Conservation (phyloP, 2,113 vertebrate species). For the Scolopax mira region DNA sequence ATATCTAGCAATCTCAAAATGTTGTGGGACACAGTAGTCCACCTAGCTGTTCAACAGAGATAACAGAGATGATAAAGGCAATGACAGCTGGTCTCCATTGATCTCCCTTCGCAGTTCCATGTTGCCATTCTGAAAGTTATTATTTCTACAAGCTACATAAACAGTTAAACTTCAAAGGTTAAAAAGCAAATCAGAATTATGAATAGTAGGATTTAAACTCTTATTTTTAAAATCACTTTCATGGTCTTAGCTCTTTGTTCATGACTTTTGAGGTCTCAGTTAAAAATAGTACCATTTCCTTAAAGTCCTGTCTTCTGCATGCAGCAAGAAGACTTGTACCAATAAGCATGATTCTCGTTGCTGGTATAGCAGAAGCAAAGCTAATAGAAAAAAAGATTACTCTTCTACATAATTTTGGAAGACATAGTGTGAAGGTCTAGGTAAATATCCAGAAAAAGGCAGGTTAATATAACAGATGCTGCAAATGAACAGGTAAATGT, state of each 20-base stretch:
- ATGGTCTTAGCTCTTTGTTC: neutral
- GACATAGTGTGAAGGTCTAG: neutral
- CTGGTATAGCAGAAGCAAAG: neutral
- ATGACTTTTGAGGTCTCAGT: neutral
- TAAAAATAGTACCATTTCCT: neutral
- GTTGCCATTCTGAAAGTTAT: neutral
- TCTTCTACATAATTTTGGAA: neutral
- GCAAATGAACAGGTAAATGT: neutral
- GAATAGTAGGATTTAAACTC: neutral
- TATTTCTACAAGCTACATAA: neutral
- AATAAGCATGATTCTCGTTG: neutral
- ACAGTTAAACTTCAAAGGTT: neutral
- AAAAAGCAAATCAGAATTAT: neutral
- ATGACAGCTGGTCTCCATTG: neutral
- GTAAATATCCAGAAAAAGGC: neutral
- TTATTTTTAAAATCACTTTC: neutral
- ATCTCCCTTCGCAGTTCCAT: neutral
- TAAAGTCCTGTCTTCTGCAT: neutral
- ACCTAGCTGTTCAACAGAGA: neutral
- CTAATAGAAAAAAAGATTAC: neutral
- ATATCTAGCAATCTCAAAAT: neutral
- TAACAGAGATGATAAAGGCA: neutral
- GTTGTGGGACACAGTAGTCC: neutral
- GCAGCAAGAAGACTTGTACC: neutral
- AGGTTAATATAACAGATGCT: neutral